phyloP scores from a whole-genome alignment of 92 coral and sea anemone species.

The Porites rus region DNA sequence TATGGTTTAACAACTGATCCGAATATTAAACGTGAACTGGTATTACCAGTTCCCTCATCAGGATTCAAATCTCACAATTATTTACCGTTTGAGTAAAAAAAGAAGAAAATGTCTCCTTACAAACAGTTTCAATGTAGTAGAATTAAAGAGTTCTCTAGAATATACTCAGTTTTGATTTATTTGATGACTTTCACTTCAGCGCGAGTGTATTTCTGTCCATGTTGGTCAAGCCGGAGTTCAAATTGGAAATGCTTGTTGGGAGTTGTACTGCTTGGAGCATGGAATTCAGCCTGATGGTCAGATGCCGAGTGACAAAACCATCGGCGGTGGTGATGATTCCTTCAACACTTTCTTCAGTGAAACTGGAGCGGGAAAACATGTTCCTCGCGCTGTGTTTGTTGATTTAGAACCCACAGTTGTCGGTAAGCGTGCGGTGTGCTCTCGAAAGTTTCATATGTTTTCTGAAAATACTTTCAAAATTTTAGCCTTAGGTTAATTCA shows the following conservation, averaged over 20 bases:
- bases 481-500: too few species aligned
- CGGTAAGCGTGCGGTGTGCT: conserved; percentile 57
- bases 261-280: conserved; percentile 96
- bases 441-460: too few species aligned
- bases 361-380: conserved; percentile 96
- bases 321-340: conserved; percentile 90
- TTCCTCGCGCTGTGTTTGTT: conserved; percentile 95
- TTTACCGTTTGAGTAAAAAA: too few species aligned
- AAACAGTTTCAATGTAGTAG: too few species aligned
- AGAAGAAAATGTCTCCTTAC: too few species aligned
- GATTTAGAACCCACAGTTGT: conserved; percentile 96
- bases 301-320: conserved; percentile 80
- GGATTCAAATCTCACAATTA: too few species aligned
- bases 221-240: conserved; percentile 97
- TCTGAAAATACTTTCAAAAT: too few species aligned
- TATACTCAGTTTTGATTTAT: background rate
- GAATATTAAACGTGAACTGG: too few species aligned
- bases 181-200: conserved; percentile 37
- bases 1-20: too few species aligned
- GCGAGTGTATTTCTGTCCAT: conserved; percentile 94
- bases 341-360: conserved; percentile 97
- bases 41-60: too few species aligned
- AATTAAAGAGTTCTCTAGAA: too few species aligned
- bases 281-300: conserved; percentile 96
- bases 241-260: conserved; percentile 98